Base-by-base conservation (phyloP, 2,797 vertebrate species). In the Pygocentrus nattereri region DNA sequence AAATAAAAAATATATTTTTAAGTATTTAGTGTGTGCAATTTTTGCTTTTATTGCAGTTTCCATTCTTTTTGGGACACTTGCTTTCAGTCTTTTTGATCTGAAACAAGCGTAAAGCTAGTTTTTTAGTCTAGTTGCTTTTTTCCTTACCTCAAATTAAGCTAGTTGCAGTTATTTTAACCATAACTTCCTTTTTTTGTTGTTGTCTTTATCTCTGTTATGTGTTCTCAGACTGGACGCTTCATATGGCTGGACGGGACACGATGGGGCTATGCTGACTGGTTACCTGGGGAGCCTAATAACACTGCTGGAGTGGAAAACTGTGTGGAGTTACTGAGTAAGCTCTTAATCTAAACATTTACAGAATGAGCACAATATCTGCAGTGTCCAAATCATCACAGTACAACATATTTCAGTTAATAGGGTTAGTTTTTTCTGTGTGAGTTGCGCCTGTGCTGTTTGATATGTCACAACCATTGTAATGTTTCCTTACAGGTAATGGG, bases 171-270 rank as follows among this genome's bases (percentile, higher is more conserved):
- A n/a, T 44, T 25, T 75, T 54, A 15, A 18, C 56, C 44, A 38
- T 49, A 44, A n/a, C 11, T n/a, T 23, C 19, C 2, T 31, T 8
- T 12, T 41, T 38, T 5, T 56, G 7, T 41, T 5, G 30, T 49
- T 67, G 68, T 1, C 30, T 38, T 18, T 70, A 44, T 56, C 10
- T 23, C 54, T 56, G 23, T 49, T 7, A 25, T 79, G 21, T 49
- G 34, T 34, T 85, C 30, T 84, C 87, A 93, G 92, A 91, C 81
- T 0, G 74, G 74, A 1, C 75, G 76, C 50, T 93, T 94, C 19
- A 31, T 86, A 84, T 94, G 92, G 92, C 72, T 92, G 89, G 91
- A 93, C 15, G 89, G 92, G 52, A 84, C 86, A 25, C 74, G 0
- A 0, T 93, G 92, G 91, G 19, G 0, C 25, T 91, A 91, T 31